Conservation (phyloP, 2,888 invertebrate species). For the Thereva nobilitata region DNA sequence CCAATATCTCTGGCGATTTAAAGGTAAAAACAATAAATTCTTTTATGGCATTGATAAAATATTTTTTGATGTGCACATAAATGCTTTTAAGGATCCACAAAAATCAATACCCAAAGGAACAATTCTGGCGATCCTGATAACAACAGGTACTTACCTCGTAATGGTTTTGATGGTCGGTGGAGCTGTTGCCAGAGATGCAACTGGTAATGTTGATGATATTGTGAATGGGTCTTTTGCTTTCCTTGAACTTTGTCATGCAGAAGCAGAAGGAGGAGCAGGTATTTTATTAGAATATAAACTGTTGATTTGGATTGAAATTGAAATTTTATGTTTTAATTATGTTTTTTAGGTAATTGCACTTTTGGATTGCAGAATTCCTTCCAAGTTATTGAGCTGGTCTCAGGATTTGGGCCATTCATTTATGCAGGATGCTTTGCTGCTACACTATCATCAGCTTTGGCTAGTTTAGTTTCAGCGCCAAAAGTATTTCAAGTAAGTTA, state of each 20-base stretch:
- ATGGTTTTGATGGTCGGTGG: conserved; percentile 81
- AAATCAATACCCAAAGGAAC: conserved; percentile 92
- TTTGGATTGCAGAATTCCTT: conserved; percentile 58
- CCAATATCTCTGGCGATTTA: conserved; percentile 96
- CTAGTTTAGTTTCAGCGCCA: conserved; percentile 94
- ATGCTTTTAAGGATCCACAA: conserved; percentile 74
- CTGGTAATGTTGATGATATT: conserved; percentile 68
- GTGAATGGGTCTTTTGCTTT: conserved; percentile 61
- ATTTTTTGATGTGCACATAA: not conserved
- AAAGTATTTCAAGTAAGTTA: conserved; percentile 78
- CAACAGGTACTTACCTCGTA: conserved; percentile 81
- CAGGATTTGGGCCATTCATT: conserved; percentile 87
- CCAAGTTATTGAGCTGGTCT: conserved; percentile 81
- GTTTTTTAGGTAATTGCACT: conserved; percentile 63
- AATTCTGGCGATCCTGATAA: conserved; percentile 83
- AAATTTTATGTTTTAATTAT: conserved; percentile 60
- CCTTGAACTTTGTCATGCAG: conserved; percentile 59
- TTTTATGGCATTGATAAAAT: too few species aligned
- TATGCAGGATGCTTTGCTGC: conserved; percentile 98
- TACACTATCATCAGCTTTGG: conserved; percentile 93
- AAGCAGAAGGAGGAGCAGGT: conserved; percentile 44
- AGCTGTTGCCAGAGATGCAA: conserved; percentile 78
- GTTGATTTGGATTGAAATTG: conserved; percentile 58
- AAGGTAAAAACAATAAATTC: conserved; percentile 65
- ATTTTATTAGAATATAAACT: too few species aligned